Percentiles rank a stretch among this genome's conserved stretches.
These are phyloP conservation scores for Polymixis flavicincta DNA, from an alignment of 2,888 invertebrate species.

Conservation along the genomic window DNA sequence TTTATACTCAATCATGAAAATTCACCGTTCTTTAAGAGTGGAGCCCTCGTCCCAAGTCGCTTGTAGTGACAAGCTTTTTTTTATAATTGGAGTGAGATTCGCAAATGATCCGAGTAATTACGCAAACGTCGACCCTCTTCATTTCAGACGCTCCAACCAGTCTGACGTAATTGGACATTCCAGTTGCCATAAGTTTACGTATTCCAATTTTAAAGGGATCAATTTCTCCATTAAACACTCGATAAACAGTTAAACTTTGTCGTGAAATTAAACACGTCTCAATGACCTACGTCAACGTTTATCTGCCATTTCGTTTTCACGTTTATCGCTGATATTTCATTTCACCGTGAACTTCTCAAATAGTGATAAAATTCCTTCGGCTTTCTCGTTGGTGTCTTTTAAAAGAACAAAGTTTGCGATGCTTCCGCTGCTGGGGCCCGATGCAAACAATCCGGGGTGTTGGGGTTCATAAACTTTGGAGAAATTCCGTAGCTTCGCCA, in stretches of 20 bases:
- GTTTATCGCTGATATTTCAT: constrained; percentile 20
- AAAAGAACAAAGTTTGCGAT: constrained; percentile 80
- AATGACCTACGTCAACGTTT: constrained; percentile 19
- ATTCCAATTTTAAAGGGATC: constrained; percentile 72
- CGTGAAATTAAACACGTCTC: constrained; percentile 37
- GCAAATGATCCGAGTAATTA: constrained; percentile 90
- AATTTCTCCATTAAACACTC: constrained; percentile 64
- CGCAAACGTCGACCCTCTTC: constrained; percentile 89
- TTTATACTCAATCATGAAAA: constrained; percentile 76
- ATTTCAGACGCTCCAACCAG: constrained; percentile 79
- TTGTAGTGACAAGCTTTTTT: constrained; percentile 85
- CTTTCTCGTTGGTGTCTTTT: constrained; percentile 72
- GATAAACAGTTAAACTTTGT: constrained; percentile 50
- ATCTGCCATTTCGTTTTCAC: constrained; percentile 21
- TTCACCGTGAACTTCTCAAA: constrained; percentile 63
- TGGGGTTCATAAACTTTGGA: constrained; percentile 79
- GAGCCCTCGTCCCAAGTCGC: constrained; percentile 76
- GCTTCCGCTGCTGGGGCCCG: constrained; percentile 74
- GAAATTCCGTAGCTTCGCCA: constrained; percentile 74
- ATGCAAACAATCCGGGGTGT: constrained; percentile 81
- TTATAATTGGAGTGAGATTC: constrained; percentile 87
- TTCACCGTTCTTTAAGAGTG: constrained; percentile 73
- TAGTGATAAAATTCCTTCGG: constrained; percentile 75
- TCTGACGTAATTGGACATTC: constrained; percentile 82
- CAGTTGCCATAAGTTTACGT: constrained; percentile 72